A percentile compares a stretch with the other conserved stretches of the same genome.
Conservation (phyloP, 1,140 invertebrate species). For the Heliothis virescens region DNA sequence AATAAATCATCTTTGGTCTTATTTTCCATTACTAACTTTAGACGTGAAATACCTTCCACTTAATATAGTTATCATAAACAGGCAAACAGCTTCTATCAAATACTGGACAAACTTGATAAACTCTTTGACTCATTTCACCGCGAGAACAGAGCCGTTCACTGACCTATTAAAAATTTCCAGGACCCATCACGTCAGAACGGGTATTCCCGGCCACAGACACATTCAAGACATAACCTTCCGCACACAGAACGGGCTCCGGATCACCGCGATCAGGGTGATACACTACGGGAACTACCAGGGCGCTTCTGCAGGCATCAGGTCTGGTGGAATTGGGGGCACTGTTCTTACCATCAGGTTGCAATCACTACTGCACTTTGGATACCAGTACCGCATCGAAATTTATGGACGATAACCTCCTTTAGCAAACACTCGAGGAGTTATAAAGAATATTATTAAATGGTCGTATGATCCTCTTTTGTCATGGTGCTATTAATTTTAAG, state of each 20-base stretch:
- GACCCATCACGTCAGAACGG: neutral
- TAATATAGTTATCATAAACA: too few relatives aligned
- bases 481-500: too few relatives aligned
- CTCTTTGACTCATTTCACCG: neutral
- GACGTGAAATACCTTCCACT: too few relatives aligned
- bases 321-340: neutral
- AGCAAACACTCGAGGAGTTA: neutral
- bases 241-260: neutral
- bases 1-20: too few relatives aligned
- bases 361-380: neutral
- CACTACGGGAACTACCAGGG: neutral
- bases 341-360: neutral
- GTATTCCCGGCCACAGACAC: neutral
- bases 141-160: neutral
- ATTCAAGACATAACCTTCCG: too few relatives aligned
- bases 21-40: too few relatives aligned
- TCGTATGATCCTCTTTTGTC: too few relatives aligned
- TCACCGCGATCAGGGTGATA: neutral
- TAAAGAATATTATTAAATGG: too few relatives aligned
- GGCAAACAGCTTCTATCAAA: too few relatives aligned
- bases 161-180: neutral
- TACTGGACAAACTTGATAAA: too few relatives aligned
- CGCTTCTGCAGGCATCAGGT: neutral
- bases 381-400: neutral
- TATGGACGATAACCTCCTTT: neutral